These are phyloP conservation scores for Phalacrocorax carbo DNA, from an alignment of 2,113 vertebrate genomes.

Conservation along the genomic window DNA sequence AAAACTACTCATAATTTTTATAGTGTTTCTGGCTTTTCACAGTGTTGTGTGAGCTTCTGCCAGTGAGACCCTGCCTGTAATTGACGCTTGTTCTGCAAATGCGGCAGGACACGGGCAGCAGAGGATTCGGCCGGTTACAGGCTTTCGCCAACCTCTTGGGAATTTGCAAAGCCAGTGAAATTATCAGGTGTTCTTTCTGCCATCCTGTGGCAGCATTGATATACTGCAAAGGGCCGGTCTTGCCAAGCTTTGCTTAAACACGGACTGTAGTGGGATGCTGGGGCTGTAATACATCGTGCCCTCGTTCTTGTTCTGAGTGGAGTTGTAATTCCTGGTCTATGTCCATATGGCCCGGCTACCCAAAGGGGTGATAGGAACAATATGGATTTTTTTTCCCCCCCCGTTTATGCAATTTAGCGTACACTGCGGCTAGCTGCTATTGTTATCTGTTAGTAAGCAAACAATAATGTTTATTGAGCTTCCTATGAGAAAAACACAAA, in stretches of 20 bases:
- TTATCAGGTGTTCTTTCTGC: slow-evolving; percentile 59
- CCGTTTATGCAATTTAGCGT: not conserved
- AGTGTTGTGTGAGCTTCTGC: not conserved
- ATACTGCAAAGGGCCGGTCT: slow-evolving; percentile 25
- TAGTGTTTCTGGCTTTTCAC: not conserved
- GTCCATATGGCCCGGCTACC: too few species aligned
- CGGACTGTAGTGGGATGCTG: rapidly evolving
- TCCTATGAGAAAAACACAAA: not conserved
- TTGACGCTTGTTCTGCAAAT: not conserved
- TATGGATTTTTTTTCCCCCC: too few species aligned
- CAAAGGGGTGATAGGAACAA: not conserved
- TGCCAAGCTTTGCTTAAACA: not conserved
- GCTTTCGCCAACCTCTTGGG: slow-evolving; percentile 2
- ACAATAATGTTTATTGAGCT: not conserved
- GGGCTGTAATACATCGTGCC: not conserved
- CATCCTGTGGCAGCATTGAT: slow-evolving; percentile 53
- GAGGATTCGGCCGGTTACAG: not conserved
- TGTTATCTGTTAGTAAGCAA: not conserved
- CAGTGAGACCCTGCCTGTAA: not conserved
- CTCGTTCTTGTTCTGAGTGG: not conserved
- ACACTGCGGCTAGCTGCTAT: not conserved
- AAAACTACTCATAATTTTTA: not conserved
- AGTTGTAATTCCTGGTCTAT: not conserved
- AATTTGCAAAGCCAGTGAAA: not conserved
- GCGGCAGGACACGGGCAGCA: rapidly evolving